Evolutionary conservation across 1,140 invertebrate genomes (phyloP).

Genomic region (Ditylenchus dipsaci): DNA sequence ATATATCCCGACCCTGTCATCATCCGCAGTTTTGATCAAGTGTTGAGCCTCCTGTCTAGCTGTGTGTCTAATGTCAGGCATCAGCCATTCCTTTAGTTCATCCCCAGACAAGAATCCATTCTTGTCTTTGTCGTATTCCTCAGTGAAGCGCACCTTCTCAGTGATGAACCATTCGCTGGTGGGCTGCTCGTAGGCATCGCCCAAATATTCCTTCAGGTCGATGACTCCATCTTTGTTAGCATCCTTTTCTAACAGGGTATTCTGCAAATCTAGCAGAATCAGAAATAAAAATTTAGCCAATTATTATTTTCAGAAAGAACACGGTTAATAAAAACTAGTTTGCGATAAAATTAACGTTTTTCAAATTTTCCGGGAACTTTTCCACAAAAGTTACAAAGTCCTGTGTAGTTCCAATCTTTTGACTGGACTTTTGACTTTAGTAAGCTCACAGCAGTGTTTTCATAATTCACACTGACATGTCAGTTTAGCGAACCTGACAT

Average conservation of each 20-base stretch:
- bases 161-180: conserved; percentile 68
- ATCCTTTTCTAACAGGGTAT: conserved; percentile 80
- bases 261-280: conserved; percentile 61
- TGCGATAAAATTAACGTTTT: not conserved
- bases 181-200: conserved; percentile 62
- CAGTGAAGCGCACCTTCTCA: conserved; percentile 84
- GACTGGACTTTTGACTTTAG: too few relatives aligned
- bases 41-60: conserved; percentile 85
- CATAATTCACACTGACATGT: too few relatives aligned
- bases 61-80: conserved; percentile 81
- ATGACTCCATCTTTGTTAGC: conserved; percentile 71
- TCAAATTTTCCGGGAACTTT: not conserved
- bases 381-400: too few relatives aligned
- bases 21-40: conserved; percentile 80
- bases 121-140: conserved; percentile 78
- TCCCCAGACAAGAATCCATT: conserved; percentile 74
- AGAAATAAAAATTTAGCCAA: not conserved
- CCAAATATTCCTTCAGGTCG: conserved; percentile 57
- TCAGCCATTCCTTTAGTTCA: conserved; percentile 82
- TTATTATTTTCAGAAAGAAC: too few relatives aligned
- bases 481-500: too few relatives aligned
- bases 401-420: too few relatives aligned
- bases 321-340: not conserved
- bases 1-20: conserved; percentile 65
- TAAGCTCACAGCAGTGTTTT: too few relatives aligned